Evolutionary conservation across 2,797 vertebrate species (phyloP).

Genomic region (Nyctalus aviator): DNA sequence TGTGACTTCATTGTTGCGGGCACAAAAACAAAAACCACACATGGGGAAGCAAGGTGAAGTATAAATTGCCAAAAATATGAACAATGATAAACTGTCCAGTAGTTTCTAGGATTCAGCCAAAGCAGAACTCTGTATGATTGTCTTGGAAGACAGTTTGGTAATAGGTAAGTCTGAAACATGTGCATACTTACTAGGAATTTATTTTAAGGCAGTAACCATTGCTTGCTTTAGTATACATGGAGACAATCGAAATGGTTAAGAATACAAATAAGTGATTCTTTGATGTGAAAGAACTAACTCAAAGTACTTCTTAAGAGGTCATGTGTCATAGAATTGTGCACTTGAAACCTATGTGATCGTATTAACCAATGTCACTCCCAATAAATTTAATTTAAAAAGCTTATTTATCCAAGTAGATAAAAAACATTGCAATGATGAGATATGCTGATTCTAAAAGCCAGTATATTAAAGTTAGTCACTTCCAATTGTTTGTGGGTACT

Average conservation of each 20-base stretch:
- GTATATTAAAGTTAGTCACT: neutral
- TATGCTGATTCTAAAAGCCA: neutral
- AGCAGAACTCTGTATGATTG: neutral
- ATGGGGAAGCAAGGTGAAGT: neutral
- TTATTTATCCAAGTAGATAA: neutral
- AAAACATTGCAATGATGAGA: neutral
- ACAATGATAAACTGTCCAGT: neutral
- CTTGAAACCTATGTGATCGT: neutral
- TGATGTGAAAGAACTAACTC: conserved; percentile 10
- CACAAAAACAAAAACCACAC: neutral
- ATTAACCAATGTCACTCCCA: neutral
- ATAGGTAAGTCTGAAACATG: neutral
- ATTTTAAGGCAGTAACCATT: conserved; percentile 19
- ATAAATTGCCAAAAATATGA: neutral
- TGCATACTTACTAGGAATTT: neutral
- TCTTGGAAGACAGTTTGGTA: neutral
- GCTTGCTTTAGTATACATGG: neutral
- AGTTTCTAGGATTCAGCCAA: neutral
- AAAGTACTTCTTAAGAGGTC: neutral
- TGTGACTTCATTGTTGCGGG: neutral
- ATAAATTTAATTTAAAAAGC: neutral
- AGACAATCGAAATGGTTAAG: neutral
- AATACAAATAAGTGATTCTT: neutral
- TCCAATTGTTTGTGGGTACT: neutral
- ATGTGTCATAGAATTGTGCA: neutral